These are phyloP conservation scores for Cheilosia scutellata DNA, from an alignment of 2,888 invertebrate genomes.

Conservation along the genomic window DNA sequence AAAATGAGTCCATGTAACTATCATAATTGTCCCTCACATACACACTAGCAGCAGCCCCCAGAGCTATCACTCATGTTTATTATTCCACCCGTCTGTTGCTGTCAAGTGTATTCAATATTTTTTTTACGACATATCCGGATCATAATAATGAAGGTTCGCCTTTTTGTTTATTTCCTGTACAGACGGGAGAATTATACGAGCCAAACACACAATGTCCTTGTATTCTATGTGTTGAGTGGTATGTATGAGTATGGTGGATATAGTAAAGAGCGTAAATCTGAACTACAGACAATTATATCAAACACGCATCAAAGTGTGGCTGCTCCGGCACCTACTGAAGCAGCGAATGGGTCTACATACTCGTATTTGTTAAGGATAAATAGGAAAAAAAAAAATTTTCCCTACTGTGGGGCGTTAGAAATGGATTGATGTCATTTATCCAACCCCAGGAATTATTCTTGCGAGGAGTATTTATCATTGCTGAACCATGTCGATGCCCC, in stretches of 20 bases:
- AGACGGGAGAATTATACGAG: neutral
- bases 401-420: neutral
- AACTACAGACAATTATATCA: constrained; percentile 17
- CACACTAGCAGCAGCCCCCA: neutral
- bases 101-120: constrained; percentile 32
- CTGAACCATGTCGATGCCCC: neutral
- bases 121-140: constrained; percentile 5
- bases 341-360: neutral
- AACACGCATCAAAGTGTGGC: constrained; percentile 9
- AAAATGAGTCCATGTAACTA: constrained; percentile 29
- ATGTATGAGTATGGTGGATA: neutral
- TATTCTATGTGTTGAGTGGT: neutral
- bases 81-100: constrained; percentile 21
- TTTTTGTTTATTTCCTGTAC: neutral
- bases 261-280: neutral
- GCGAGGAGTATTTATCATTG: constrained; percentile 11
- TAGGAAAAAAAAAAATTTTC: neutral
- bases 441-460: constrained; percentile 23
- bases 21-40: constrained; percentile 16
- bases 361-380: neutral
- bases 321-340: constrained; percentile 1
- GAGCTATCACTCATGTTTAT: constrained; percentile 12
- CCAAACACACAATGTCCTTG: neutral
- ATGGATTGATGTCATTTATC: constrained; percentile 27
- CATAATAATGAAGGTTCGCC: constrained; percentile 11